Conservation (phyloP, 30 jellyfish, hydroid and myxozoan genomes). For the Aurelia sp. region DNA sequence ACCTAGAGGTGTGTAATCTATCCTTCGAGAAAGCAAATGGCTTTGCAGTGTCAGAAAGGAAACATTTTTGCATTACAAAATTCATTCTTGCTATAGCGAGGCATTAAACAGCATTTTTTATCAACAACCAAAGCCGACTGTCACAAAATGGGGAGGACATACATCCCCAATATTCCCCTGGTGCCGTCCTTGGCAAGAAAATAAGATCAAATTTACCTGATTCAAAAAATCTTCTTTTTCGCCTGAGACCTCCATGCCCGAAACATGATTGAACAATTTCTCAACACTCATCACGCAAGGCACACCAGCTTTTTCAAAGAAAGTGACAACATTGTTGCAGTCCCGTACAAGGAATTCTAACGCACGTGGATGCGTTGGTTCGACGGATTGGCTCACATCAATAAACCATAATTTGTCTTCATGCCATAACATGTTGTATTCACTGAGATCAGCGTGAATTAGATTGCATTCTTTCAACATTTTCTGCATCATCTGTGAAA, state of each 20-base stretch:
- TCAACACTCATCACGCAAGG: constrained; percentile 75
- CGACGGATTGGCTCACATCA: constrained; percentile 96
- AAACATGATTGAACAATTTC: constrained; percentile 75
- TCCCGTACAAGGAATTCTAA: constrained; percentile 85
- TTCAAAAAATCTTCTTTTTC: constrained; percentile 59
- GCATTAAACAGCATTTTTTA: too few species aligned
- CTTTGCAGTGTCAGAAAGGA: too few species aligned
- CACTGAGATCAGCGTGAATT: constrained; percentile 97
- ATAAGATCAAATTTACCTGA: constrained; percentile 33
- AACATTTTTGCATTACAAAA: too few species aligned
- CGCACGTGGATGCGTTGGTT: constrained; percentile 94
- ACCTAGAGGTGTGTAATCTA: too few species aligned
- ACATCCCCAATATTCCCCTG: too few species aligned
- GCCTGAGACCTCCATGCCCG: constrained; percentile 81
- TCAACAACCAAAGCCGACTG: too few species aligned
- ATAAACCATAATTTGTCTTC: constrained; percentile 81
- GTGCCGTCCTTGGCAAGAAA: too few species aligned
- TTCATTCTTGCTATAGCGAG: too few species aligned
- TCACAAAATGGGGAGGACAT: too few species aligned
- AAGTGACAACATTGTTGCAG: constrained; percentile 79
- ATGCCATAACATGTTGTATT: constrained; percentile 95
- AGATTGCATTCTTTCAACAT: constrained; percentile 89
- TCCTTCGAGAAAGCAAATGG: too few species aligned
- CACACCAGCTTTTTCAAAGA: constrained; percentile 80
- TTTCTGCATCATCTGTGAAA: constrained; percentile 76